A percentile compares a stretch with the other conserved stretches of the same genome.
phyloP scores from a whole-genome alignment of 2,797 vertebrate species.

The Acanthurus leucopareius region DNA sequence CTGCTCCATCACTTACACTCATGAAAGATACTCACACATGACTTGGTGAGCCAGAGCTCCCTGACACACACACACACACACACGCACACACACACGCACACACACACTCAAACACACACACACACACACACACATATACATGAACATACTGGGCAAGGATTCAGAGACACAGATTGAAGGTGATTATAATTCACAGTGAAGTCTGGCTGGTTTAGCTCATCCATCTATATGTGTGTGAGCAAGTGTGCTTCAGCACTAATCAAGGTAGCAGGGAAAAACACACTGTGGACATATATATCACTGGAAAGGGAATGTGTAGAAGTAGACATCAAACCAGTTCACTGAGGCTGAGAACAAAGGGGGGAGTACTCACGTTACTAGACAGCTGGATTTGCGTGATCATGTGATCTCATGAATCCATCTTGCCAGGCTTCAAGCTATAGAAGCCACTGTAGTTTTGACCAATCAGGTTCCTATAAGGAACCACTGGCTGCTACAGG shows the following conservation, averaged over 20 bases:
- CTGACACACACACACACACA: constrained; percentile 40
- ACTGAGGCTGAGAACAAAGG: constrained; percentile 2
- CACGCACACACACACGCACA: constrained; percentile 11
- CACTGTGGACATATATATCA: constrained; percentile 56
- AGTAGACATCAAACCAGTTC: constrained; percentile 19
- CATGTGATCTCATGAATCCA: no score
- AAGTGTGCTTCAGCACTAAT: constrained; percentile 44
- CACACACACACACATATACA: constrained; percentile 35
- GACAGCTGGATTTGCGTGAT: no score
- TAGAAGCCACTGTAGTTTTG: no score
- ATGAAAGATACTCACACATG: constrained; percentile 62
- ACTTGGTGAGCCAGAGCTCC: constrained; percentile 39
- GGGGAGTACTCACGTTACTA: no score
- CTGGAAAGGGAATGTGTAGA: constrained; percentile 11
- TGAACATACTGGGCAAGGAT: constrained; percentile 60
- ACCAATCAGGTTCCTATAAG: no score
- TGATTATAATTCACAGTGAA: constrained; percentile 79
- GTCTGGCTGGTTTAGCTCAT: constrained; percentile 73
- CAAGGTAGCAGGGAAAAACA: constrained; percentile 47
- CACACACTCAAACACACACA: no score
- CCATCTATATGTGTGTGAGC: constrained; percentile 59
- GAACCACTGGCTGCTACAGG: no score
- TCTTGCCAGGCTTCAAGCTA: no score
- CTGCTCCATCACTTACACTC: constrained; percentile 67
- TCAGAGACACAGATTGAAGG: constrained; percentile 75